Conservation (phyloP, 2,113 vertebrate species). For the Colossoma macropomum region DNA sequence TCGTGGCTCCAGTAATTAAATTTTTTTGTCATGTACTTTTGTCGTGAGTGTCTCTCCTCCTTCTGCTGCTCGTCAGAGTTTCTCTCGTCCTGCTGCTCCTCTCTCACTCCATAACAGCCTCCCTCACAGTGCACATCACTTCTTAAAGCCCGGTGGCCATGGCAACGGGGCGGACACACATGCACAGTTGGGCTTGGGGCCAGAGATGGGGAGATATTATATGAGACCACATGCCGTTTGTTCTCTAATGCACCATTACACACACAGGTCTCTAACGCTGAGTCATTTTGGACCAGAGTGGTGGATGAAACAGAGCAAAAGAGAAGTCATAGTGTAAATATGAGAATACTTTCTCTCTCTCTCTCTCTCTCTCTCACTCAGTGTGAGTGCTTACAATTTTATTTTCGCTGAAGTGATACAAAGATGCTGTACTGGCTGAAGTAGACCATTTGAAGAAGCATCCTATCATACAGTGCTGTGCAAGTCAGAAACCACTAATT, state of each 20-base stretch:
- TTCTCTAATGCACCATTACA: background rate
- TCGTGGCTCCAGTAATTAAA: background rate
- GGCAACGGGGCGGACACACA: background rate
- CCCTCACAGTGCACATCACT: background rate
- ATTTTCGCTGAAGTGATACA: too few relatives aligned
- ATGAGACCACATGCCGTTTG: background rate
- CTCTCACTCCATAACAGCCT: background rate
- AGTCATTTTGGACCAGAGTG: slow-evolving; percentile 10
- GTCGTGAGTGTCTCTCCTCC: background rate
- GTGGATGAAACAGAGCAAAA: background rate
- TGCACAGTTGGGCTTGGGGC: background rate
- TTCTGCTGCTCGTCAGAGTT: background rate
- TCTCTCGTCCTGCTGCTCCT: background rate
- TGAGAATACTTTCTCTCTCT: background rate
- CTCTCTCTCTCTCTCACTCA: background rate
- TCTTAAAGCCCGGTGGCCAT: slow-evolving; percentile 10
- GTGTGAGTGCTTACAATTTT: background rate
- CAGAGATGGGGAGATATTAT: background rate
- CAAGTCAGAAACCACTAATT: too few relatives aligned
- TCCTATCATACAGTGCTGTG: too few relatives aligned
- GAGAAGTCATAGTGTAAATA: background rate
- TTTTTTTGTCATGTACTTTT: background rate
- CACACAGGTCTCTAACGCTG: background rate
- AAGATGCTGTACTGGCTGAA: background rate
- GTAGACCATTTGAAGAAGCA: background rate